Evolutionary conservation across 2,888 invertebrate species (phyloP), one percentile per base, ranked within the genome.

Genomic region (Cerceris rybyensis): DNA sequence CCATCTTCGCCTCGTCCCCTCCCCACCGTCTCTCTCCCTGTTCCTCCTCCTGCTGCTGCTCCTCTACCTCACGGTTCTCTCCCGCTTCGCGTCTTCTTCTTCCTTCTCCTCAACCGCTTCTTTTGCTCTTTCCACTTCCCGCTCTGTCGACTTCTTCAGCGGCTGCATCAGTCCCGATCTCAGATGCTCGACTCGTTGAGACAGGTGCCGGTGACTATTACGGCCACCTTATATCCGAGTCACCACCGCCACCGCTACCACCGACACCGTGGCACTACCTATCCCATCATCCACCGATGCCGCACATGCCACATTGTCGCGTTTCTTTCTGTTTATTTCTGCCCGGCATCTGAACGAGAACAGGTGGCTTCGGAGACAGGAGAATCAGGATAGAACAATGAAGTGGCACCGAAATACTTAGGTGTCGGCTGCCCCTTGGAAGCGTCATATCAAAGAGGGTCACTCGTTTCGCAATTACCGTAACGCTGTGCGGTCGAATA

Each of bases 161-260:
- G 70, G 68, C 70, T 80, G 78, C 80, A 76, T 82, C 80, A 73
- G 75, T 66, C 69, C 58, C 80, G 84, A 82, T 82, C 86, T 81
- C 83, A 80, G 80, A 84, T 85, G 86, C 84, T 77, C 81, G 60
- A 63, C 74, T 67, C 83, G 69, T 50, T 63, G 83, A 84, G 87
- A 86, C 86, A 86, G 86, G 86, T 86, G 86, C 83, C 84, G 78
- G 70, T 65, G 75, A 83, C 84, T 85, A 83, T 87, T 87, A 87
- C 81, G 85, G 87, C 86, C 86, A 78, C 78, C 87, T 86, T 86
- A 82, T 76, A 85, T 76, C 80, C 82, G 50, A 81, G 80, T 77
- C 77, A 75, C 83, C 81, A 74, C 71, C 68, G 66, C 61, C 75
- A 68, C 82, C 70, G 67, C 17, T 58, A 59, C 64, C 81, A 54